Evolutionary conservation across 2,113 vertebrate species (phyloP), one percentile per base, ranked within the genome.

Genomic region (Podilymbus podiceps): DNA sequence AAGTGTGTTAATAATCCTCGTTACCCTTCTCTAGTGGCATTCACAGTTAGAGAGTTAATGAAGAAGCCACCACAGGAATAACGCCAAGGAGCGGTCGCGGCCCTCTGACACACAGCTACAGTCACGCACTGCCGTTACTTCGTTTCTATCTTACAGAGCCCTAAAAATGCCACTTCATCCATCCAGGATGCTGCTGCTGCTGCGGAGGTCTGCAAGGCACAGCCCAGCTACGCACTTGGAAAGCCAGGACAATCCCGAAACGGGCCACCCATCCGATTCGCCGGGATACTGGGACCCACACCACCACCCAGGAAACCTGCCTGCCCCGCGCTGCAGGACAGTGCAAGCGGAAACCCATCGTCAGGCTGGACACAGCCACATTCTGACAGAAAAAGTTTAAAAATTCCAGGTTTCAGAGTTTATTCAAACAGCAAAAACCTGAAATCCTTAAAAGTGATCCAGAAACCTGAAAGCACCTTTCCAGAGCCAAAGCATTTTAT

Each of bases 41-140:
- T 42, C 31, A 31, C 8, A 20, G 3, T 33, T 33, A 49, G 50
- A 42, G 9, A 40, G 40, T 9, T 31, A 49, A 64, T 0, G 6
- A 19, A 68, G 62, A 11, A 16, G 22, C 22, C 17, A n/a, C 55
- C 25, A 47, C 0, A 3, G 40, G 40, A 60, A 38, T 11, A 13
- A 47, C 1, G 4, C n/a, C 38, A 16, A 28, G 4, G 8, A 73
- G 66, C 13, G 2, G 22, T 5, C 52, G 22, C 4, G 0, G 2
- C 5, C 67, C 21, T 2, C 42, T 1, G 6, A 16, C 3, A 44
- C 50, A 10, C 18, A 31, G n/a, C 62, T 53, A 38, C n/a, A 42
- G 55, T 6, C 12, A 18, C 3, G 31, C 5, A 5, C 35, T 6
- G 23, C 47, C 4, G 1, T 11, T 5, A 30, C 42, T 8, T 27